phyloP scores from a whole-genome alignment of 2,113 vertebrate genomes.

The Tricholaema leucomelas region DNA sequence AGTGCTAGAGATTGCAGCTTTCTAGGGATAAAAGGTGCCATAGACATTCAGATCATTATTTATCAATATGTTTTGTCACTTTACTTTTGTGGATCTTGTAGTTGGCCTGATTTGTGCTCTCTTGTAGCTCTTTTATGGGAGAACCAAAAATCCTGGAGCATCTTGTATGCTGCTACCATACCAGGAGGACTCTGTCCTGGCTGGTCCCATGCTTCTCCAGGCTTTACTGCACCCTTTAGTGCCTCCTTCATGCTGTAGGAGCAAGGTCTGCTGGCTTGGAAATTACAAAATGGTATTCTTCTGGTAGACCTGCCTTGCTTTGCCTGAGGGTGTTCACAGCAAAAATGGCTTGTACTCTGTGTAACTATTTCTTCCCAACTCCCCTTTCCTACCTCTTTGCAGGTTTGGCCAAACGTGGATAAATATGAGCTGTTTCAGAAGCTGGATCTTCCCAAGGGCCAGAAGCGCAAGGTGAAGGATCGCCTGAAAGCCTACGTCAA shows the following conservation, averaged over 20 bases:
- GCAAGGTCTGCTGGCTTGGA: background rate
- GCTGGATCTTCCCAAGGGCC: conserved; percentile 94
- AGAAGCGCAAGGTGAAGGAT: conserved; percentile 98
- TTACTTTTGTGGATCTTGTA: background rate
- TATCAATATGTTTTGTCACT: background rate
- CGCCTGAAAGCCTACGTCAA: conserved; percentile 97
- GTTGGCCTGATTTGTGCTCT: background rate
- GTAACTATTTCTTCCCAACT: background rate
- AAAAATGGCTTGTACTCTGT: background rate
- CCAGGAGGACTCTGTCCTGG: background rate
- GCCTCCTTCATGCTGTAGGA: background rate
- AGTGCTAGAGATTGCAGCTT: background rate
- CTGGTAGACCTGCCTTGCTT: background rate
- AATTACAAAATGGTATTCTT: background rate
- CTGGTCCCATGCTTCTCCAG: background rate
- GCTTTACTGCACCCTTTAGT: background rate
- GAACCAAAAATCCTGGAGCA: background rate
- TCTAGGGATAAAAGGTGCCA: background rate
- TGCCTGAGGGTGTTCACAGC: background rate
- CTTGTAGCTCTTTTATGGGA: background rate
- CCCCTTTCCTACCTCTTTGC: background rate
- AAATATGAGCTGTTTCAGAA: conserved; percentile 97
- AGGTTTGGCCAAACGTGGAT: conserved; percentile 95
- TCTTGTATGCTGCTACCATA: accelerated
- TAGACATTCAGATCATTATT: background rate